A percentile compares a stretch with the other conserved stretches of the same genome.
These are phyloP conservation scores for Balearica regulorum DNA, from an alignment of 2,797 vertebrate species.

Conservation along the genomic window DNA sequence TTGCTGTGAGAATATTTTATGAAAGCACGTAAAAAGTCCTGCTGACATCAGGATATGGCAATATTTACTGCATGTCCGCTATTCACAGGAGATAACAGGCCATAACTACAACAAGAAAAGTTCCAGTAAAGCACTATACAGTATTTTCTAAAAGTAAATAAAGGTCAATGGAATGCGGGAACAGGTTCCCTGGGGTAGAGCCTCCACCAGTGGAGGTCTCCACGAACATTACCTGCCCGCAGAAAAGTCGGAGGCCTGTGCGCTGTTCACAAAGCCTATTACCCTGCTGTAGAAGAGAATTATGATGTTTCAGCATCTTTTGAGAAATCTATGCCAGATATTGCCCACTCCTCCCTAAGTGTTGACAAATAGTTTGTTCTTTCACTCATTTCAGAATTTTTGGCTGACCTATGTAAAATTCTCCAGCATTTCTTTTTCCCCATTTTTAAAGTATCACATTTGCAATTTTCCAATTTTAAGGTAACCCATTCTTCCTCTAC, in stretches of 20 bases:
- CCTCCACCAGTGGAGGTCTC: not conserved
- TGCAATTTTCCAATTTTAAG: not conserved
- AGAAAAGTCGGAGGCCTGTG: not conserved
- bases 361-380: not conserved
- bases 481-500: not conserved
- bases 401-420: not conserved
- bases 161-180: not conserved
- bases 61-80: not conserved
- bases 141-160: not conserved
- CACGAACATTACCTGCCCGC: not conserved
- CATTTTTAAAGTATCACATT: not conserved
- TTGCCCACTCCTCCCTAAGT: not conserved
- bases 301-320: not conserved
- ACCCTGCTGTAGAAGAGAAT: not conserved
- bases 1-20: not conserved
- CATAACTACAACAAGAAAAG: not conserved
- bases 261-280: not conserved
- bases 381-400: not conserved
- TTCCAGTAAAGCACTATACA: not conserved
- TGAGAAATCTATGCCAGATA: not conserved
- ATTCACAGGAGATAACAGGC: not conserved
- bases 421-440: not conserved
- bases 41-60: not conserved
- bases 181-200: not conserved
- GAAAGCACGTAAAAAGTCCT: not conserved